Evolutionary conservation across 2,113 vertebrate species (phyloP).

Genomic region (Rynchops niger): DNA sequence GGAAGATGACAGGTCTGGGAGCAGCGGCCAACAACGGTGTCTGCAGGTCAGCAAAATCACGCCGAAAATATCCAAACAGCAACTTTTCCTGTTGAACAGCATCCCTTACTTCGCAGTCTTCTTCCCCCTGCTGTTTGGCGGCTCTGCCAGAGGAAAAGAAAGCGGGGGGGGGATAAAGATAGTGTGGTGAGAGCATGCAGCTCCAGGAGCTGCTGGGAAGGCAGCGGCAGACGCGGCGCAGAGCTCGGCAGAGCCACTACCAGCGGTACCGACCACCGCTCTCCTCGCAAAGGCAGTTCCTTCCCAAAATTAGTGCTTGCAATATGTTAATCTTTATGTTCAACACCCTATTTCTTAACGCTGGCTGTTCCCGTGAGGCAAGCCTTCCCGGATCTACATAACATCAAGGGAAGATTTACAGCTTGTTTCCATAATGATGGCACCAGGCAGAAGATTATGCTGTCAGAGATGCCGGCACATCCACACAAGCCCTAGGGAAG

Average conservation of each 20-base stretch:
- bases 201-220: background rate
- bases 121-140: background rate
- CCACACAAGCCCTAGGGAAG: background rate
- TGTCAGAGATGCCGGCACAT: background rate
- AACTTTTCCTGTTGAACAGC: background rate
- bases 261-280: background rate
- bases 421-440: background rate
- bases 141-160: background rate
- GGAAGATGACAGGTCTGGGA: slow-evolving; percentile 24
- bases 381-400: background rate
- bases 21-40: background rate
- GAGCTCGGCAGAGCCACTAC: background rate
- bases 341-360: background rate
- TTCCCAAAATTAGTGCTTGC: background rate
- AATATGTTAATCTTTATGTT: background rate
- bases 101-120: background rate
- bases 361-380: background rate
- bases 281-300: background rate
- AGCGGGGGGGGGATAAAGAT: background rate
- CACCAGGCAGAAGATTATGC: background rate
- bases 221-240: background rate
- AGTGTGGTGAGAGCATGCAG: background rate
- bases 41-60: background rate
- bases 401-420: background rate
- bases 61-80: background rate